These are phyloP conservation scores for Dasyprocta punctata DNA, from an alignment of 2,113 vertebrate genomes.

Conservation along the genomic window DNA sequence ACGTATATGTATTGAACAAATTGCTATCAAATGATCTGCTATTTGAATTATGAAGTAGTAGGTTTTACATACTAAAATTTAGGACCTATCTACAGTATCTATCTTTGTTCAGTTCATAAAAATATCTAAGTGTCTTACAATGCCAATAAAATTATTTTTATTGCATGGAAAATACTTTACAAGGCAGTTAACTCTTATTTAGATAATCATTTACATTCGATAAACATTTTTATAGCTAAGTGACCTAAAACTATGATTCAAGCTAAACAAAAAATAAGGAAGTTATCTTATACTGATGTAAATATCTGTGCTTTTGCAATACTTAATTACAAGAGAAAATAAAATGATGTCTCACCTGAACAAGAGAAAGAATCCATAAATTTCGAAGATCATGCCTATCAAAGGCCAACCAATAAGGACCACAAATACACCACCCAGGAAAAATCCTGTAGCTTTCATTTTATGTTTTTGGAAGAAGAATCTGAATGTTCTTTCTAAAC, in stretches of 20 bases:
- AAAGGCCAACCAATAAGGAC: constrained; percentile 98
- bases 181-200: neutral
- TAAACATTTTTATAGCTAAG: constrained; percentile 31
- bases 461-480: constrained; percentile 99
- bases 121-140: neutral
- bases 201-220: neutral
- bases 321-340: neutral
- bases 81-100: neutral
- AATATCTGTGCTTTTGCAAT: neutral
- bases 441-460: constrained; percentile 97
- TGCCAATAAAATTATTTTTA: neutral
- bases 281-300: neutral
- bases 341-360: constrained; percentile 91
- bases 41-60: neutral
- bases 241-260: neutral
- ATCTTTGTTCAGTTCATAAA: neutral
- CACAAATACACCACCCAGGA: constrained; percentile 96
- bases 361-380: constrained; percentile 98
- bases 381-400: constrained; percentile 96
- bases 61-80: constrained; percentile 2
- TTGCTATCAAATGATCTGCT: neutral
- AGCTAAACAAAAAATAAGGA: constrained; percentile 7
- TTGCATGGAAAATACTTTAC: neutral
- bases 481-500: constrained; percentile 97
- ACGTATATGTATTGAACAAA: neutral